phyloP scores from a whole-genome alignment of 2,888 invertebrate species.

The Drosophila prolongata region DNA sequence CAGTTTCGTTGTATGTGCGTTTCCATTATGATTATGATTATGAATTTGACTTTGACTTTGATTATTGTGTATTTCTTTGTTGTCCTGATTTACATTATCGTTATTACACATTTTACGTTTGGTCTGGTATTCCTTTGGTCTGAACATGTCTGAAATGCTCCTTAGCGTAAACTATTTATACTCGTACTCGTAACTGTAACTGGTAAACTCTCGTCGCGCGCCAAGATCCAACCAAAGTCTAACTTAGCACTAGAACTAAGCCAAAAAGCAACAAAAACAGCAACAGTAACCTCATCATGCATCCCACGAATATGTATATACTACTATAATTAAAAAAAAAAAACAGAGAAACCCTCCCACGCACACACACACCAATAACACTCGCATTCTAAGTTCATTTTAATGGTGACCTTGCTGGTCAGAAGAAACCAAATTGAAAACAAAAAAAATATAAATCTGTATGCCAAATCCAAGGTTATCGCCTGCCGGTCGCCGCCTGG shows the following conservation, averaged over 20 bases:
- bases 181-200: constrained; percentile 52
- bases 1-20: constrained; percentile 74
- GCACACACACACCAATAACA: constrained; percentile 34
- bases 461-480: constrained; percentile 87
- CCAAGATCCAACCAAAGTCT: constrained; percentile 54
- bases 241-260: constrained; percentile 74
- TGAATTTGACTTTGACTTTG: constrained; percentile 18
- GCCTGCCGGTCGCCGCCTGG: constrained; percentile 91
- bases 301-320: constrained; percentile 48
- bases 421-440: constrained; percentile 42
- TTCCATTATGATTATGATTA: constrained; percentile 46
- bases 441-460: constrained; percentile 33
- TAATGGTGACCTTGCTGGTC: constrained; percentile 11
- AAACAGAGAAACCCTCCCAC: constrained; percentile 20
- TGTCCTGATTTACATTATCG: constrained; percentile 58
- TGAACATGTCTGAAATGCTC: constrained; percentile 78
- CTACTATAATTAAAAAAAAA: constrained; percentile 17
- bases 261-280: constrained; percentile 17
- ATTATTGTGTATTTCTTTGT: constrained; percentile 41
- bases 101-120: constrained; percentile 52
- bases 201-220: constrained; percentile 67
- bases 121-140: constrained; percentile 76
- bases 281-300: constrained; percentile 45
- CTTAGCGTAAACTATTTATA: constrained; percentile 73
- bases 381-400: constrained; percentile 29